Evolutionary conservation across 2,888 invertebrate species (phyloP), one percentile per base, ranked within the genome.

Genomic region (Phasia obesa): DNA sequence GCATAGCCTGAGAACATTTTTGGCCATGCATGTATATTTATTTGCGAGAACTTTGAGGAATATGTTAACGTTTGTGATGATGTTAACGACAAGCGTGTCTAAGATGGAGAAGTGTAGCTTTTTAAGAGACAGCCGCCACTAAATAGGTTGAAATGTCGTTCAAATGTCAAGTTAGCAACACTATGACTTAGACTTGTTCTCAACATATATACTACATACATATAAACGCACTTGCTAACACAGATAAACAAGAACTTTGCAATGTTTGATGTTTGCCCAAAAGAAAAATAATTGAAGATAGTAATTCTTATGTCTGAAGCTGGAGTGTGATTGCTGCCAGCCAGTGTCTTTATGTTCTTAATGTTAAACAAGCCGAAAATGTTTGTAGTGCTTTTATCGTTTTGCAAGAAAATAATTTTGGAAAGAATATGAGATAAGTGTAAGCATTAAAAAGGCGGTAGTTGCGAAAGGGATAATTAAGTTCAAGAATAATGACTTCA

Each of bases 101-200:
- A 51, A 17, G n/a, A 38, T 21, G 38, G 5, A 67, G 47, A 67
- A 77, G 21, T n/a, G n/a, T 38, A 69, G 64, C 19, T 67, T 67
- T 47, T 80, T 60, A 74, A 47, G 53, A 69, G 67, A 69, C 77
- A 73, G 74, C 81, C 77, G 81, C 83, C 75, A 67, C 75, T 76
- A 83, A 83, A 79, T 79, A 79, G 83, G 75, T 79, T 83, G 79
- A 79, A 79, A 79, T 83, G 75, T 83, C 79, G 79, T 83, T 83
- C 71, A 83, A 79, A 71, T 83, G 79, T 79, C 75, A 79, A 79
- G 60, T 62, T 65, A 67, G 57, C 67, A 83, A 44, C 59, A 71
- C 69, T 64, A 51, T 38, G 35, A 78, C 60, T 75, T 79, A 79
- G 79, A 79, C 75, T 76, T 76, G 67, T 38, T 27, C 7, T 23